Evolutionary conservation across 2,797 vertebrate genomes (phyloP).

Genomic region (Pantherophis vulpinus): DNA sequence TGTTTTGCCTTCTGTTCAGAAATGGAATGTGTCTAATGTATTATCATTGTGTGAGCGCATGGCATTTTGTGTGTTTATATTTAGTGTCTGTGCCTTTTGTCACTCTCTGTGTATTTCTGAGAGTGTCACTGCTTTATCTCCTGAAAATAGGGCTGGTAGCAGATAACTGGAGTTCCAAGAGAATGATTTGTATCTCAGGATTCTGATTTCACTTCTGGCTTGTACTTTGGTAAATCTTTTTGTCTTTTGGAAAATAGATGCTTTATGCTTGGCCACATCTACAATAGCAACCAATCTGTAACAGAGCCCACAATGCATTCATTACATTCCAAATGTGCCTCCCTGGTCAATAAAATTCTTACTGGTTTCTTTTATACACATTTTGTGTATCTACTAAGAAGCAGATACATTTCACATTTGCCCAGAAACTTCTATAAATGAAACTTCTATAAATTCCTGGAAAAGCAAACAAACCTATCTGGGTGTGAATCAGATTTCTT

Average conservation of each 20-base stretch:
- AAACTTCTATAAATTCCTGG: not conserved
- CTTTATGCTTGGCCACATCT: not conserved
- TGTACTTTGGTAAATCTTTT: not conserved
- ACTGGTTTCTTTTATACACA: slow-evolving; percentile 29
- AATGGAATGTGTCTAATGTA: not conserved
- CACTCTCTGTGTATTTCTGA: not conserved
- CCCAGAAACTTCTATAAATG: not conserved
- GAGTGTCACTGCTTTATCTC: not conserved
- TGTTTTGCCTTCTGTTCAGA: no score
- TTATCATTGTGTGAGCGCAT: not conserved
- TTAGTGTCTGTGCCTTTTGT: not conserved
- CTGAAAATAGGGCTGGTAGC: not conserved
- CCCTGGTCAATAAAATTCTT: not conserved
- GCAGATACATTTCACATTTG: not conserved
- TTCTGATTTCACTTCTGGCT: not conserved
- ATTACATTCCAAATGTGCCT: not conserved
- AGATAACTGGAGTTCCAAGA: not conserved
- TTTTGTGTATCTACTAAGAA: slow-evolving; percentile 33
- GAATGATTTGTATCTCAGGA: not conserved
- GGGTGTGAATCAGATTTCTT: slow-evolving; percentile 16
- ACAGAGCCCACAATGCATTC: not conserved
- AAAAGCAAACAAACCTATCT: not conserved
- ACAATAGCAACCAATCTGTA: not conserved
- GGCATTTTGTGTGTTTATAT: not conserved
- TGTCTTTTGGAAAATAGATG: not conserved